A percentile compares a stretch with the other conserved stretches of the same genome.
Evolutionary conservation across 2,797 vertebrate genomes (phyloP).

Genomic region (Arctocebus calabarensis): DNA sequence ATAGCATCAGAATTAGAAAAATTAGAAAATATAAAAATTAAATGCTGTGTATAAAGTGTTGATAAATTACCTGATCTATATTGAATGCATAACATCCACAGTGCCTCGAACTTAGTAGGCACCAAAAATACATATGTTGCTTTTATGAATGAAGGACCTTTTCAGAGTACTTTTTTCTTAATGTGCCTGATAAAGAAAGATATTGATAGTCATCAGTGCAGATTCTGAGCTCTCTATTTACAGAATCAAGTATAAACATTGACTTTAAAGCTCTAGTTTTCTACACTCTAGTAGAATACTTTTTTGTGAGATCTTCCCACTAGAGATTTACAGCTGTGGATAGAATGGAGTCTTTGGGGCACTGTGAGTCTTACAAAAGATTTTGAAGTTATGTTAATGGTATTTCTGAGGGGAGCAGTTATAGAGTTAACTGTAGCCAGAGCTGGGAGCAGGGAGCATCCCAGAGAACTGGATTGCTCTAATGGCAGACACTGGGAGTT

Average conservation of each 20-base stretch:
- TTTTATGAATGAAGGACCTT: not conserved
- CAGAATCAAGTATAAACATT: not conserved
- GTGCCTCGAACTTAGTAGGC: not conserved
- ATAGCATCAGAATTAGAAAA: slow-evolving; percentile 26
- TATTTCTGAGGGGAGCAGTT: not conserved
- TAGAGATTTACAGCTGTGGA: not conserved
- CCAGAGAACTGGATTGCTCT: not conserved
- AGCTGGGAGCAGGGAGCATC: not conserved
- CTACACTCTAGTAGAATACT: not conserved
- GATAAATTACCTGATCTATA: not conserved
- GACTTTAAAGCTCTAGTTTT: not conserved
- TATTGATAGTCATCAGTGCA: not conserved
- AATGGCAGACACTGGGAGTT: not conserved
- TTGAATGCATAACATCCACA: not conserved
- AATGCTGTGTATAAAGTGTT: not conserved
- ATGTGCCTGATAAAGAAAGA: not conserved
- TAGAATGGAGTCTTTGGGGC: not conserved
- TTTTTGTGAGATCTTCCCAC: not conserved
- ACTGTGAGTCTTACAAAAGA: not conserved
- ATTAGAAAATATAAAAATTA: slow-evolving; percentile 17
- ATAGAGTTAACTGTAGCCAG: not conserved
- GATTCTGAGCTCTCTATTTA: not conserved
- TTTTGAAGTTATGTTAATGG: not conserved
- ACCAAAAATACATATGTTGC: not conserved
- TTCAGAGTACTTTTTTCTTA: not conserved